Evolutionary conservation across 92 coral and sea anemone genomes (phyloP).

Genomic region (Porites lobata): DNA sequence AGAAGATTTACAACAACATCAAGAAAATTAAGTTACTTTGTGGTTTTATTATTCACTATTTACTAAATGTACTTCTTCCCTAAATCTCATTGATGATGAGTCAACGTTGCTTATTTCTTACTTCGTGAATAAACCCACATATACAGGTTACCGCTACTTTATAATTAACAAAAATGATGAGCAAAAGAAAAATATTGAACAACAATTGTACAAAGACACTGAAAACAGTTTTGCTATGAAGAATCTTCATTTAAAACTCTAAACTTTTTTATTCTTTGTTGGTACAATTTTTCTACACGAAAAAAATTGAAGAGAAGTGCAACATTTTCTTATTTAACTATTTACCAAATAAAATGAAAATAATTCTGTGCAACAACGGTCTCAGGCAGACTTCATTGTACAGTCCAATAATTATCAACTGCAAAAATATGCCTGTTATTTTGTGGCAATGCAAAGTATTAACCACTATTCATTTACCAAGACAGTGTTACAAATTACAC

Average conservation of each 20-base stretch:
- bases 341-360: background rate
- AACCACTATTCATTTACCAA: background rate
- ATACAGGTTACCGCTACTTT: background rate
- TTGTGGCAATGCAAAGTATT: background rate
- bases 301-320: background rate
- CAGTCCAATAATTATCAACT: background rate
- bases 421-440: slow-evolving; percentile 1
- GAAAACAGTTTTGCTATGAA: background rate
- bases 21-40: background rate
- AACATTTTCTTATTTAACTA: background rate
- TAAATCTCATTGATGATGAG: background rate
- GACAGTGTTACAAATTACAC: background rate
- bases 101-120: background rate
- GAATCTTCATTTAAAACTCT: background rate
- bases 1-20: background rate
- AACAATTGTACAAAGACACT: background rate
- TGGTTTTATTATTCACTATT: slow-evolving; percentile 8
- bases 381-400: background rate
- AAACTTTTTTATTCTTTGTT: background rate
- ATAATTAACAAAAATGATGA: too few relatives aligned
- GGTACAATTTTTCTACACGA: slow-evolving; percentile 1
- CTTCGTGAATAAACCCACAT: slow-evolving; percentile 21
- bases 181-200: background rate
- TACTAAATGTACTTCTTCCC: background rate
- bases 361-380: background rate